Evolutionary conservation across 1,140 invertebrate species (phyloP).

Genomic region (Heliconius eleuchia): DNA sequence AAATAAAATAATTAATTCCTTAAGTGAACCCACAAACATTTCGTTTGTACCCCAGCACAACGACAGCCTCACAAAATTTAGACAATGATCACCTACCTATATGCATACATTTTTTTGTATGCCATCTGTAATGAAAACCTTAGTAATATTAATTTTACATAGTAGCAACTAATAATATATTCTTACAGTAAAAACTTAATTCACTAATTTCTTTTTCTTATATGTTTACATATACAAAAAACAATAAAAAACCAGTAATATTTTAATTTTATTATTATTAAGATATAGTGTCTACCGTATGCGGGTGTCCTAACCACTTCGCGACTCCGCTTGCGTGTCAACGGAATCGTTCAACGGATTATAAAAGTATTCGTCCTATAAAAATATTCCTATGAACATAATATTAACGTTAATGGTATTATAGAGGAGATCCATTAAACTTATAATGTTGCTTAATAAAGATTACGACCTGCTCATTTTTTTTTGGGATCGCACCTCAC

Average conservation of each 20-base stretch:
- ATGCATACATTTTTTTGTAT: too few relatives aligned
- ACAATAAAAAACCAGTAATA: background rate
- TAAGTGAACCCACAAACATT: too few relatives aligned
- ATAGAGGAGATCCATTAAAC: constrained; percentile 53
- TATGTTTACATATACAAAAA: background rate
- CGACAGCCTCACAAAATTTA: too few relatives aligned
- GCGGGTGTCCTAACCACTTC: constrained; percentile 16
- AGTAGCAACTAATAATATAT: too few relatives aligned
- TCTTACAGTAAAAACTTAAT: too few relatives aligned
- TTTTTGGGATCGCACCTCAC: constrained; percentile 42
- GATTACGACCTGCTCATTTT: constrained; percentile 40
- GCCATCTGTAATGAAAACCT: too few relatives aligned
- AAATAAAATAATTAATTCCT: too few relatives aligned
- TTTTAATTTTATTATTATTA: background rate
- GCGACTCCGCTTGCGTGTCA: constrained; percentile 51
- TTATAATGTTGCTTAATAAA: constrained; percentile 58
- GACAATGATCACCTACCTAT: too few relatives aligned
- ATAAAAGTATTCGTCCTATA: constrained; percentile 59
- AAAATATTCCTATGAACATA: constrained; percentile 61
- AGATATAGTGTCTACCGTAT: background rate
- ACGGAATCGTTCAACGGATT: constrained; percentile 57
- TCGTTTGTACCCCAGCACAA: too few relatives aligned
- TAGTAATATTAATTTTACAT: too few relatives aligned
- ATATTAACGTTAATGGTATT: constrained; percentile 62
- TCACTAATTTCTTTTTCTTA: too few relatives aligned